phyloP scores from a whole-genome alignment of 2,888 invertebrate genomes.

The Seira sanloemensis region DNA sequence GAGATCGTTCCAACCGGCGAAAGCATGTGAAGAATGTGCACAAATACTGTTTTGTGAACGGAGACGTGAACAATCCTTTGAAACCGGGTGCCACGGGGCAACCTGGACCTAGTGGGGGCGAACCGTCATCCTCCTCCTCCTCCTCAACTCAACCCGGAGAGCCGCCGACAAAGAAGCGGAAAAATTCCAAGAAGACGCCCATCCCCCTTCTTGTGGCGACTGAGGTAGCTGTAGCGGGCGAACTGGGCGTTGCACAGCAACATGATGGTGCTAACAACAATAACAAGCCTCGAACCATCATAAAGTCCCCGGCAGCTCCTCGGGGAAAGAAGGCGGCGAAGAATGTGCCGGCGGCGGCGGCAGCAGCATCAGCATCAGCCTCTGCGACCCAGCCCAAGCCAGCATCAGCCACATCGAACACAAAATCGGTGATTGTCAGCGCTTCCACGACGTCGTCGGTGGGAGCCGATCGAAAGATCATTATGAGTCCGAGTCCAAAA shows the following conservation, averaged over 20 bases:
- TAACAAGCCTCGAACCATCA: constrained; percentile 41
- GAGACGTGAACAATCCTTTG: constrained; percentile 62
- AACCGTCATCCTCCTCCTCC: constrained; percentile 3
- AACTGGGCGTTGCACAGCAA: neutral
- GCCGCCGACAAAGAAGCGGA: constrained; percentile 57
- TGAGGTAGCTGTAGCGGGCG: neutral
- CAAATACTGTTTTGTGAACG: constrained; percentile 71
- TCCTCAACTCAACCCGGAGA: constrained; percentile 49
- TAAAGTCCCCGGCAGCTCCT: constrained; percentile 54
- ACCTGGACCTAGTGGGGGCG: constrained; percentile 19
- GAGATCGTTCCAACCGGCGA: constrained; percentile 71
- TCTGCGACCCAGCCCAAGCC: neutral
- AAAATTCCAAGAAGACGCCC: constrained; percentile 54
- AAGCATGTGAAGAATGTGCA: constrained; percentile 74
- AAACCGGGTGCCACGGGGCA: constrained; percentile 27
- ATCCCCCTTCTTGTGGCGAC: too few relatives aligned
- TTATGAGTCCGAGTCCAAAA: constrained; percentile 72
- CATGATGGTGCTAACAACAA: constrained; percentile 23
- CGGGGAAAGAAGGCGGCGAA: constrained; percentile 52
- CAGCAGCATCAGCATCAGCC: neutral
- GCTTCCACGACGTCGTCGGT: constrained; percentile 58
- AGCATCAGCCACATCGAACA: constrained; percentile 44
- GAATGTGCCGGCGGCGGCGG: neutral
- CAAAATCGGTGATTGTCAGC: constrained; percentile 71
- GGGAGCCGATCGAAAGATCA: constrained; percentile 68